Conservation (phyloP, 2,113 vertebrate species). For the Campylomormyrus tamandua region DNA sequence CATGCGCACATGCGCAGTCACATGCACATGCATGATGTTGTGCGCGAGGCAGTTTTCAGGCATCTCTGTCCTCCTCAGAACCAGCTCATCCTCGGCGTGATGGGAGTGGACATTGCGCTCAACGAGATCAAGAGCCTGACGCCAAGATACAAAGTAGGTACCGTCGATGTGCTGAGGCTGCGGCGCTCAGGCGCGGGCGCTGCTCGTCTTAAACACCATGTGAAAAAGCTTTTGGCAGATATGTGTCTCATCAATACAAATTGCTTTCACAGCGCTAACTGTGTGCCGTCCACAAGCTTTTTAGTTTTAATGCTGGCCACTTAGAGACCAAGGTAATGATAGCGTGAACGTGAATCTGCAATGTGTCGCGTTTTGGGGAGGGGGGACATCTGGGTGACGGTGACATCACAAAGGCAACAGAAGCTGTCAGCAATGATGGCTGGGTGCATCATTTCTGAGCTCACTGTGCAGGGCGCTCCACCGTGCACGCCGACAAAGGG, state of each 20-base stretch:
- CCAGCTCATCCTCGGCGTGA: conserved; percentile 94
- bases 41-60: neutral
- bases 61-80: conserved; percentile 61
- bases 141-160: conserved; percentile 80
- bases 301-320: neutral
- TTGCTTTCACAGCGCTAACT: neutral
- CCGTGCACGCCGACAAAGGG: neutral
- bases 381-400: neutral
- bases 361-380: neutral
- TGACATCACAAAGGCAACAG: neutral
- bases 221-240: neutral
- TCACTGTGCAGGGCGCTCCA: neutral
- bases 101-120: conserved; percentile 93
- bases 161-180: neutral
- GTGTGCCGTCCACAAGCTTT: neutral
- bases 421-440: neutral
- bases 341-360: neutral
- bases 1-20: neutral
- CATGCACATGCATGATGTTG: neutral
- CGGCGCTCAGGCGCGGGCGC: fast-evolving
- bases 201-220: neutral
- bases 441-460: neutral
- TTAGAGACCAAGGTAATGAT: neutral
- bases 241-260: neutral
- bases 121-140: conserved; percentile 94